These are phyloP conservation scores for Vultur gryphus DNA, from an alignment of 2,797 vertebrate genomes.

Conservation along the genomic window DNA sequence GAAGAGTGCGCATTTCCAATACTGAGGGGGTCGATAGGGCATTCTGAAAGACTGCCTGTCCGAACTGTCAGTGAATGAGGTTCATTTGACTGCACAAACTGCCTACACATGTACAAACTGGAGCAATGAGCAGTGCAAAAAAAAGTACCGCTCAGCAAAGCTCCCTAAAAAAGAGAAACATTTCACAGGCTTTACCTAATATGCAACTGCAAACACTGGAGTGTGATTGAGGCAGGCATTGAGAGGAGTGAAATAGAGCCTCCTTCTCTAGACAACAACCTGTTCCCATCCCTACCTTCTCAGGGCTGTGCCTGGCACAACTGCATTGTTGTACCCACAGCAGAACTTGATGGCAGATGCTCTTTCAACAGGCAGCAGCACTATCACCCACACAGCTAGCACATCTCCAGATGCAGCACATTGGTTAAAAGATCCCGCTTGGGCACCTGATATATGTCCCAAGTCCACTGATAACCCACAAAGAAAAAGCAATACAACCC, in stretches of 20 bases:
- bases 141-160: not conserved
- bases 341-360: not conserved
- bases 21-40: not conserved
- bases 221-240: not conserved
- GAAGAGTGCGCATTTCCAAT: not conserved
- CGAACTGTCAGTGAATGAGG: not conserved
- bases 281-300: not conserved
- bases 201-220: not conserved
- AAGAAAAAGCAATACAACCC: not conserved
- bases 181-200: not conserved
- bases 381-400: not conserved
- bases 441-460: not conserved
- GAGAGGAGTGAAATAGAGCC: not conserved
- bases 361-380: not conserved
- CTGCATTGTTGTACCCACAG: not conserved
- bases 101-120: not conserved
- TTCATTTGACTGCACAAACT: not conserved
- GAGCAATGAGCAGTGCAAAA: not conserved
- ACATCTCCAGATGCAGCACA: not conserved
- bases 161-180: not conserved
- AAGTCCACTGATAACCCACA: not conserved
- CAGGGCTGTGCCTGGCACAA: not conserved
- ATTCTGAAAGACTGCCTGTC: not conserved
- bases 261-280: not conserved
- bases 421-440: not conserved